Percentiles rank a stretch among this genome's conserved stretches.
Conservation (phyloP, 1,140 invertebrate species). For the Odontomachus brunneus region DNA sequence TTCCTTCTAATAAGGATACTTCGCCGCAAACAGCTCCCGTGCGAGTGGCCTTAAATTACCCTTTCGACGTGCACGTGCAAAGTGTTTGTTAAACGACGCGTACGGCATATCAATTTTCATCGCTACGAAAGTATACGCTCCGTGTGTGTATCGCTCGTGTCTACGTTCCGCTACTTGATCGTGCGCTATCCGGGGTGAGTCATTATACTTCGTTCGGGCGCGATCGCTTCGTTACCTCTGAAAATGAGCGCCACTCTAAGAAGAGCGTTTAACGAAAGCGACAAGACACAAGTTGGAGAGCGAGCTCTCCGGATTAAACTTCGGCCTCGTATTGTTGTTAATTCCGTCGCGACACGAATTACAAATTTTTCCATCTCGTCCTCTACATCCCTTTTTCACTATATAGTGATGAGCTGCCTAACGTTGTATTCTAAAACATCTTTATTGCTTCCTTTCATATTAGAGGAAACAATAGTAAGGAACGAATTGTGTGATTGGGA, state of each 20-base stretch:
- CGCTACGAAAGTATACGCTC: conserved; percentile 26
- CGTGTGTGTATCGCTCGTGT: background rate
- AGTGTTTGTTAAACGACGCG: conserved; percentile 56
- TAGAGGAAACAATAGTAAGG: too few species aligned
- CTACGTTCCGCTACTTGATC: conserved; percentile 42
- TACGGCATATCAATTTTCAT: conserved; percentile 47
- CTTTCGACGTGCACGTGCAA: conserved; percentile 36
- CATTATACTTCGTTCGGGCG: conserved; percentile 20
- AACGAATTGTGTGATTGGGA: too few species aligned
- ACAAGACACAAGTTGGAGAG: background rate
- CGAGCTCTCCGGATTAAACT: background rate
- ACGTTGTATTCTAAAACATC: too few species aligned
- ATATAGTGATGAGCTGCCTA: too few species aligned
- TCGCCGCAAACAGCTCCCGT: conserved; percentile 38
- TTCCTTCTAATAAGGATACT: conserved; percentile 58
- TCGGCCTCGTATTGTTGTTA: background rate
- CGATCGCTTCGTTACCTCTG: conserved; percentile 45
- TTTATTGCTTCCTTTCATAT: too few species aligned
- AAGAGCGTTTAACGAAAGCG: background rate
- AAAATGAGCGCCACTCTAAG: conserved; percentile 28
- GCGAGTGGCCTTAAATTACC: conserved; percentile 38
- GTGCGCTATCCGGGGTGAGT: background rate
- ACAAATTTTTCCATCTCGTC: too few species aligned
- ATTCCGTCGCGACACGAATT: background rate
- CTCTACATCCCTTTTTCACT: too few species aligned